A percentile compares a stretch with the other conserved stretches of the same genome.
phyloP scores from a whole-genome alignment of 2,113 vertebrate species.

The Macrotus californicus region DNA sequence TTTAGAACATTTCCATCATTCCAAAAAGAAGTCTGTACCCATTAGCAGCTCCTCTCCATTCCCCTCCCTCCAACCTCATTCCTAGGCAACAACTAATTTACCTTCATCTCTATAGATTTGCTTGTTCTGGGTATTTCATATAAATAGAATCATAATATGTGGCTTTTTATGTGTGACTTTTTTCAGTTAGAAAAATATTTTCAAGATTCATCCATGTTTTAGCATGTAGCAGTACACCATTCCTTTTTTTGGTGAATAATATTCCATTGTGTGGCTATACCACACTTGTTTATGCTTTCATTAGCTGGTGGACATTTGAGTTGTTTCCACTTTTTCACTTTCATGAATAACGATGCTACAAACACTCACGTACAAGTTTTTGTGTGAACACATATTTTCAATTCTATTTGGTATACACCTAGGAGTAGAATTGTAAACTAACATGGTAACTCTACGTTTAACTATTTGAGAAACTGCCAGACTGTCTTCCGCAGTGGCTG shows the following conservation, averaged over 20 bases:
- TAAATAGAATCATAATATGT: background rate
- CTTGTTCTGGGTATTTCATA: background rate
- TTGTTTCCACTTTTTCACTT: background rate
- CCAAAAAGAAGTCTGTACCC: background rate
- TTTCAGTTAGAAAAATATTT: background rate
- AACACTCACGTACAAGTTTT: background rate
- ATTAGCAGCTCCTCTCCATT: background rate
- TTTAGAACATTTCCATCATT: background rate
- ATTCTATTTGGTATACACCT: background rate
- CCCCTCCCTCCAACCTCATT: background rate
- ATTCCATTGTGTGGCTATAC: background rate
- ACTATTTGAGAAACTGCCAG: background rate
- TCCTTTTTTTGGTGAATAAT: background rate
- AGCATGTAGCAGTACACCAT: background rate
- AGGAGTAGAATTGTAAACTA: background rate
- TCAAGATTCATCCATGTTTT: background rate
- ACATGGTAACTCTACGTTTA: background rate
- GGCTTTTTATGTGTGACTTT: background rate
- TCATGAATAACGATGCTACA: background rate
- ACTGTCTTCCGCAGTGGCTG: background rate
- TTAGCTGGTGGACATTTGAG: background rate
- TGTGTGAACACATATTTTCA: background rate
- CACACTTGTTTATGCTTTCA: background rate
- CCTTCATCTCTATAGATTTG: background rate
- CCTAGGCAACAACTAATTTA: background rate